Evolutionary conservation across 1,140 invertebrate genomes (phyloP).

Genomic region (Saccostrea echinata): DNA sequence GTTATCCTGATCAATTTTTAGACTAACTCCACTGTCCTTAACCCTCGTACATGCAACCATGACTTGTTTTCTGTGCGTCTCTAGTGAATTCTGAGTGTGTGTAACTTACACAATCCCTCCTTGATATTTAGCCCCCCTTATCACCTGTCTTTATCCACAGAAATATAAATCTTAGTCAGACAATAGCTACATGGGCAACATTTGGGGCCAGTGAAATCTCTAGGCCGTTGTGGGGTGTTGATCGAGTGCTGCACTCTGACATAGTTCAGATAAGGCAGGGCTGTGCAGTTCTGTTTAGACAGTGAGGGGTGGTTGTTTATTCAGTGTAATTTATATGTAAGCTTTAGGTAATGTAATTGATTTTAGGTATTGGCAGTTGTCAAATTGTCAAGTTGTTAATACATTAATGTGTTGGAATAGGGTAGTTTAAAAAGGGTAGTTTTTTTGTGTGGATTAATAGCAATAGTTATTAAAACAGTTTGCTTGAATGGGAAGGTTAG

Average conservation of each 20-base stretch:
- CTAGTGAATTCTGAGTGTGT: too few species aligned
- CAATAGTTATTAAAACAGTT: too few species aligned
- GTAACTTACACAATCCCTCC: not conserved
- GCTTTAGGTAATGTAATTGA: not conserved
- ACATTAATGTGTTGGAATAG: not conserved
- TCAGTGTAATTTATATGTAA: constrained; percentile 18
- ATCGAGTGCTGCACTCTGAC: not conserved
- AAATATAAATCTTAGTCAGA: not conserved
- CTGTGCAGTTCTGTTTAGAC: not conserved
- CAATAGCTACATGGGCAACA: not conserved
- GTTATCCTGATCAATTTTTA: too few species aligned
- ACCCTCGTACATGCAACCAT: too few species aligned
- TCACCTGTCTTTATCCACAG: not conserved
- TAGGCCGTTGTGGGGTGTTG: not conserved
- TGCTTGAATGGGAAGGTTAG: too few species aligned
- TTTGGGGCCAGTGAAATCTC: not conserved
- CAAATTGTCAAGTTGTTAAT: not conserved
- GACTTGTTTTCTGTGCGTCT: too few species aligned
- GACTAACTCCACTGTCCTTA: too few species aligned
- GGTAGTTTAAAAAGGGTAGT: not conserved
- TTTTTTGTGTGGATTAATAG: not conserved
- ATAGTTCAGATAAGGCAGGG: constrained; percentile 4
- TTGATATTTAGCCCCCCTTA: not conserved
- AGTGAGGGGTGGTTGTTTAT: not conserved
- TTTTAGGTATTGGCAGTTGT: not conserved